A percentile compares a stretch with the other conserved stretches of the same genome.
Evolutionary conservation across 2,113 vertebrate genomes (phyloP).

Genomic region (Synodontis membranacea): DNA sequence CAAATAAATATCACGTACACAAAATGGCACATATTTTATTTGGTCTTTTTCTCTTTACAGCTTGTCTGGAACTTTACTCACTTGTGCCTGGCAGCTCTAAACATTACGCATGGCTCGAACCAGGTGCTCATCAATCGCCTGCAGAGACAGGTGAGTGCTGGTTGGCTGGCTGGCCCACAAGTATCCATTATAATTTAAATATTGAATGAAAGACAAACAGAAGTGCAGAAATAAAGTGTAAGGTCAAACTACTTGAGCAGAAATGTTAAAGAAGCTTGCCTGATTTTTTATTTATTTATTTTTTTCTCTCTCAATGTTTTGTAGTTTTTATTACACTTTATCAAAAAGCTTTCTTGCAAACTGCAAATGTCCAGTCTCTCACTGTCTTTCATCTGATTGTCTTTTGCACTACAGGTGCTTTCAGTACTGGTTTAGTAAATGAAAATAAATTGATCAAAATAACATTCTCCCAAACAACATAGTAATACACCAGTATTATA

Average conservation of each 20-base stretch:
- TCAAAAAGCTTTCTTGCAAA: not conserved
- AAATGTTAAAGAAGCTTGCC: not conserved
- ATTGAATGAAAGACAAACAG: not conserved
- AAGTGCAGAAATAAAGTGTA: not conserved
- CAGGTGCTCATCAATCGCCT: conserved; percentile 84
- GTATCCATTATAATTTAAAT: not conserved
- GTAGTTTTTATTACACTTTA: not conserved
- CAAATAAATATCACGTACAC: not conserved
- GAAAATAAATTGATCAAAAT: not conserved
- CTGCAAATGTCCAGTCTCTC: not conserved
- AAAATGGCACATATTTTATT: not conserved
- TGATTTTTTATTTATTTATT: not conserved
- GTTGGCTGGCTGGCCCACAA: not conserved
- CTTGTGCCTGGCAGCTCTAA: conserved; percentile 84
- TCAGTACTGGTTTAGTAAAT: not conserved
- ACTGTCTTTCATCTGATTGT: not conserved
- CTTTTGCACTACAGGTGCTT: not conserved
- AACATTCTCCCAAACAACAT: not conserved
- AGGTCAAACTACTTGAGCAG: not conserved
- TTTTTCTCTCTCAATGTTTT: not conserved
- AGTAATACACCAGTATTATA: not conserved
- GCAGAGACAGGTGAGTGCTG: conserved; percentile 81
- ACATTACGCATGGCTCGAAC: conserved; percentile 83
- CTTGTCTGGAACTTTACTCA: conserved; percentile 80
- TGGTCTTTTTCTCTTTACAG: conserved; percentile 52